phyloP scores from a whole-genome alignment of 2,888 invertebrate genomes.

The Lacanobia oleracea region DNA sequence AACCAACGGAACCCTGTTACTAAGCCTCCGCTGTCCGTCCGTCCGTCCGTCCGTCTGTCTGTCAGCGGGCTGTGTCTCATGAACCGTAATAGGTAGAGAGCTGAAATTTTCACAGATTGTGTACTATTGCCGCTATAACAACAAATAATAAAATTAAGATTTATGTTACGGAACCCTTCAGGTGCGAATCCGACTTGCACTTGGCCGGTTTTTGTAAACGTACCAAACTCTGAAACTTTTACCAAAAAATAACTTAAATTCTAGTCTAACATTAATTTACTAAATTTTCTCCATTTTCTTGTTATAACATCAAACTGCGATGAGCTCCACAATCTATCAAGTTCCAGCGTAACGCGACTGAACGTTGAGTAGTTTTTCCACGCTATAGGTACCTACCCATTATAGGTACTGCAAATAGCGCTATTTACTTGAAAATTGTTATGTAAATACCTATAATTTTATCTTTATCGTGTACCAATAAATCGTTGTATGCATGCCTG shows the following conservation, averaged over 20 bases:
- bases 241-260: not conserved
- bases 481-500: not conserved
- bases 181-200: too few relatives aligned
- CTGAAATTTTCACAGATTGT: too few relatives aligned
- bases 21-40: too few relatives aligned
- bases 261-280: not conserved
- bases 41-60: too few relatives aligned
- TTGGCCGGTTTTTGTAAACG: too few relatives aligned
- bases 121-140: too few relatives aligned
- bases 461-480: not conserved
- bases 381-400: not conserved
- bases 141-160: too few relatives aligned
- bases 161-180: too few relatives aligned
- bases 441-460: slow-evolving; percentile 10
- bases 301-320: slow-evolving; percentile 1
- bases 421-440: slow-evolving; percentile 18
- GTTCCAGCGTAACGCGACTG: not conserved
- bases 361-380: slow-evolving; percentile 8
- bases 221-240: not conserved
- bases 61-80: too few relatives aligned
- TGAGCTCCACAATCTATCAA: not conserved
- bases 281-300: not conserved
- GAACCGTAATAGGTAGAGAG: too few relatives aligned
- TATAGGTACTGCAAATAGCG: slow-evolving; percentile 10
- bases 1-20: too few relatives aligned